Evolutionary conservation across 2,888 invertebrate species (phyloP).

Genomic region (Andrena trimmerana): DNA sequence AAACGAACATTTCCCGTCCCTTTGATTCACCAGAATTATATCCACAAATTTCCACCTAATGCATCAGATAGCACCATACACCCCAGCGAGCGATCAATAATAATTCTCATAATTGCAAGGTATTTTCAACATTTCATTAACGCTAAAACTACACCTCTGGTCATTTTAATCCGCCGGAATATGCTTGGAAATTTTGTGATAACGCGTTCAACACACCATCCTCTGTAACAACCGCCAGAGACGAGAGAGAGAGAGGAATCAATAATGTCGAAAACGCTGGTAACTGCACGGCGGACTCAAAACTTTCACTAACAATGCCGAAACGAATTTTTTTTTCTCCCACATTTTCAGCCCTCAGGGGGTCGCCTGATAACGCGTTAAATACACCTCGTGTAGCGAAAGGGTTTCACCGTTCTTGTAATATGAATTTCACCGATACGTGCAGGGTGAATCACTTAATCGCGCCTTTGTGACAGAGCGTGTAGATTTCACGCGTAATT

Average conservation of each 20-base stretch:
- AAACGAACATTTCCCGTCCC: not conserved
- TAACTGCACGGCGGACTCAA: not conserved
- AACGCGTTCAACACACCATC: slow-evolving; percentile 15
- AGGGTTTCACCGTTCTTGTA: too few relatives aligned
- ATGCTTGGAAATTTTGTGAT: slow-evolving; percentile 19
- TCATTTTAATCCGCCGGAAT: slow-evolving; percentile 11
- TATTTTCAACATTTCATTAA: slow-evolving; percentile 8
- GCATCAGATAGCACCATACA: not conserved
- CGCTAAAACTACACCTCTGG: slow-evolving; percentile 4
- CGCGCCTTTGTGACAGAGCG: not conserved
- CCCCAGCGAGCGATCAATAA: slow-evolving; percentile 12
- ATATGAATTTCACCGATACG: not conserved
- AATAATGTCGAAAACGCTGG: slow-evolving; percentile 1
- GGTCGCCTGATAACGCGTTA: too few relatives aligned
- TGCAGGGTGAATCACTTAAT: not conserved
- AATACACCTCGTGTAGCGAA: too few relatives aligned
- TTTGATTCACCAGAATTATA: not conserved
- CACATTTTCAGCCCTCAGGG: not conserved
- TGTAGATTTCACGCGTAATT: not conserved
- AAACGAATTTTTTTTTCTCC: not conserved
- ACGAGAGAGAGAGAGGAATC: slow-evolving; percentile 1
- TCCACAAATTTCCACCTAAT: not conserved
- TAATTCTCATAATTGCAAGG: slow-evolving; percentile 2
- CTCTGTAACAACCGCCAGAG: not conserved
- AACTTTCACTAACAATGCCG: not conserved